These are phyloP conservation scores for Sarcophaga bullata DNA, from an alignment of 1,140 invertebrate species.

Conservation along the genomic window DNA sequence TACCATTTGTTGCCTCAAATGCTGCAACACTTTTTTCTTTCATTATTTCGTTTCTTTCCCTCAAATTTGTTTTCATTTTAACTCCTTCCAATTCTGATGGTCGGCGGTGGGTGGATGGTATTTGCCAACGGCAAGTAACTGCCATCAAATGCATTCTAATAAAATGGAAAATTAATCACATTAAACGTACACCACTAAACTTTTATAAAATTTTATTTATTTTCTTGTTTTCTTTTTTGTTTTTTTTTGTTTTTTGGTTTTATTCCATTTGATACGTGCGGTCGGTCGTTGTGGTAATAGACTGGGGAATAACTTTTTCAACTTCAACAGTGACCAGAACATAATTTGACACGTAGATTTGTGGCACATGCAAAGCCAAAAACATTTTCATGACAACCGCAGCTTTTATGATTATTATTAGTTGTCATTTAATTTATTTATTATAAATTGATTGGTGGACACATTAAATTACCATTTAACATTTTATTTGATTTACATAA, in stretches of 20 bases:
- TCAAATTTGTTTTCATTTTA: neutral
- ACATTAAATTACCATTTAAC: no score
- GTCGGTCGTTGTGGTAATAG: neutral
- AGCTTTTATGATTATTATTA: no score
- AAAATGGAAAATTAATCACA: conserved; percentile 22
- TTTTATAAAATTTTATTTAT: neutral
- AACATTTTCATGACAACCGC: neutral
- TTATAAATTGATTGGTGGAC: no score
- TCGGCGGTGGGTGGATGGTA: neutral
- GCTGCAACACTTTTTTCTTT: conserved; percentile 10
- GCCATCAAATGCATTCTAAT: neutral
- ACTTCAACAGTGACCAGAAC: neutral
- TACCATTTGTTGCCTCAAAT: neutral
- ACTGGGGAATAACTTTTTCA: neutral
- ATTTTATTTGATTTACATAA: no score
- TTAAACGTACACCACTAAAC: neutral
- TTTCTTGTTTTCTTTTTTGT: neutral
- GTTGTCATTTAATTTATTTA: no score
- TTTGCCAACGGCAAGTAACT: neutral
- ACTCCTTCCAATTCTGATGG: neutral
- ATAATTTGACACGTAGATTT: conserved; percentile 11
- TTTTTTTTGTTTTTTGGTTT: neutral
- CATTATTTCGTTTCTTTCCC: no score
- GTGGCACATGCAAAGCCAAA: neutral
- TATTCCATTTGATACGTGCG: neutral